Conservation (phyloP, 2,797 vertebrate genomes). For the Leuciscus waleckii region DNA sequence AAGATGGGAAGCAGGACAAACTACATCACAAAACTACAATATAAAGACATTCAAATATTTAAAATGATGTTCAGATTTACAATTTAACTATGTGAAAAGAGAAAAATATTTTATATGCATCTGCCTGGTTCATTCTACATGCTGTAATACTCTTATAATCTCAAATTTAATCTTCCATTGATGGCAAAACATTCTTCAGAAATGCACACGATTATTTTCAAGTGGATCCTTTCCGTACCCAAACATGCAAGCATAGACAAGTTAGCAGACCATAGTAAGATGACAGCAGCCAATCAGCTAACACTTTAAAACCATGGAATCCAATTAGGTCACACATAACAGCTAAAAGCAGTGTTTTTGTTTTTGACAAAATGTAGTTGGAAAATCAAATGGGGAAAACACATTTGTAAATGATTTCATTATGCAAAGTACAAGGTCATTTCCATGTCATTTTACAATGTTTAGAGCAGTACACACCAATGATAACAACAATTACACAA, state of each 20-base stretch:
- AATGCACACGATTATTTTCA: constrained; percentile 52
- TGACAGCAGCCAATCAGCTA: constrained; percentile 66
- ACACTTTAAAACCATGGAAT: constrained; percentile 56
- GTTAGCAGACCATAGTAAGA: constrained; percentile 59
- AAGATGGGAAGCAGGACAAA: constrained; percentile 28
- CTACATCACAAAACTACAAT: not conserved
- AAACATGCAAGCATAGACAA: constrained; percentile 71
- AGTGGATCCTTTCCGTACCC: constrained; percentile 67
- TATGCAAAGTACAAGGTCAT: constrained; percentile 26
- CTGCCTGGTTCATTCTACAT: constrained; percentile 18
- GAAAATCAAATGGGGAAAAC: not conserved
- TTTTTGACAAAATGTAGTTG: constrained; percentile 29
- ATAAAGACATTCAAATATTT: constrained; percentile 10
- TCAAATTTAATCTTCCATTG: constrained; percentile 22
- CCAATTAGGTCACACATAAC: constrained; percentile 13
- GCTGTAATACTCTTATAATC: not conserved
- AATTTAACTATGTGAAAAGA: constrained; percentile 21
- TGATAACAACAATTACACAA: constrained; percentile 23
- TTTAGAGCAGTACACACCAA: constrained; percentile 24
- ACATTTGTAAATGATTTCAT: constrained; percentile 11
- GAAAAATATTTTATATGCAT: constrained; percentile 4
- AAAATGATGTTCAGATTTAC: not conserved
- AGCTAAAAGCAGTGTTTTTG: constrained; percentile 47
- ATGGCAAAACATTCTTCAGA: constrained; percentile 70
- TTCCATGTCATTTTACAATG: constrained; percentile 15